Conservation (phyloP, 2,113 vertebrate genomes). For the Pterocles orientalis region DNA sequence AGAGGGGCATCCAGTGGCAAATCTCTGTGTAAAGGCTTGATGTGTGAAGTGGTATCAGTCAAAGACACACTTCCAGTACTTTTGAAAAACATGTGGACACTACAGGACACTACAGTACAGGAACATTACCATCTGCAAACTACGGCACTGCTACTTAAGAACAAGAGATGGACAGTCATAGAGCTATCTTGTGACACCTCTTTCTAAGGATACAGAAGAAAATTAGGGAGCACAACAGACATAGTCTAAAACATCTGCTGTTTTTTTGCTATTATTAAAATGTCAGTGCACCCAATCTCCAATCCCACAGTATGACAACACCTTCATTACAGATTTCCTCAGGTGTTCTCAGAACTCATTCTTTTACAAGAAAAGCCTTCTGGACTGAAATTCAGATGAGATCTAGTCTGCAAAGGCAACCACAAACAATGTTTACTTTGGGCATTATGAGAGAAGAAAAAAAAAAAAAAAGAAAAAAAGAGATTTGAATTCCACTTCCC, state of each 20-base stretch:
- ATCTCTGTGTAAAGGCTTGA: neutral
- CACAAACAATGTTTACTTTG: neutral
- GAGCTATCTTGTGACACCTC: neutral
- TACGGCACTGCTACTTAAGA: neutral
- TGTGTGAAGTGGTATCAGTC: neutral
- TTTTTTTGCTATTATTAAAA: neutral
- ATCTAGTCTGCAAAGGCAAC: neutral
- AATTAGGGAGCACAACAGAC: neutral
- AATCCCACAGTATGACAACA: neutral
- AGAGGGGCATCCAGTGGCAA: neutral
- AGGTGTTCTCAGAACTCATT: neutral
- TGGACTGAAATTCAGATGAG: neutral
- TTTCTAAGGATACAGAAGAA: neutral
- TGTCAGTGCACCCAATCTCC: neutral
- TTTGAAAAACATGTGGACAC: neutral
- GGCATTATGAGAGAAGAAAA: neutral
- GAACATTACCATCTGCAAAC: neutral
- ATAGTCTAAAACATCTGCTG: neutral
- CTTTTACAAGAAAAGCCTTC: neutral
- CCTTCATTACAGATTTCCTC: neutral
- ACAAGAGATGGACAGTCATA: neutral
- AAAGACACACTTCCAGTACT: neutral
- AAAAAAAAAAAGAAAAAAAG: neutral
- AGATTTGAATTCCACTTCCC: neutral
- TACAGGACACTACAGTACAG: neutral